Evolutionary conservation across 1,140 invertebrate species (phyloP).

Genomic region (Cyclina sinensis): DNA sequence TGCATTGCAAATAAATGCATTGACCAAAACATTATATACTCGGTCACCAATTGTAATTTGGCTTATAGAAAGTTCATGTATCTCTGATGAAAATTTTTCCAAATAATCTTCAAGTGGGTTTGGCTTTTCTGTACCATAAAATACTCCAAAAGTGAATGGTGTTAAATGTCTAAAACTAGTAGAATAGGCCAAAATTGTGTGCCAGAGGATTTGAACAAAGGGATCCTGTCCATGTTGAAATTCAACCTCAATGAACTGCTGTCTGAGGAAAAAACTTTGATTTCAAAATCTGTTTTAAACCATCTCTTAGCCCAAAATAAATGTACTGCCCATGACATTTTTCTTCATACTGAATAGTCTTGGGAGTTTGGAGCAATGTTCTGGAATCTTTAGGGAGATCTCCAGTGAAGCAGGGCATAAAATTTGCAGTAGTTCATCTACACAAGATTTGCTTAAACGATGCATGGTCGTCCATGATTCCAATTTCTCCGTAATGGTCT

Average conservation of each 20-base stretch:
- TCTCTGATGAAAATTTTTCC: constrained; percentile 79
- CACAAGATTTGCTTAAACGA: neutral
- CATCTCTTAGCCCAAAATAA: constrained; percentile 64
- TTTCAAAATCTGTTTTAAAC: constrained; percentile 41
- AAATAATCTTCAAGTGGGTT: constrained; percentile 74
- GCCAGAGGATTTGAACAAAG: constrained; percentile 67
- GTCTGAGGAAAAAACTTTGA: neutral
- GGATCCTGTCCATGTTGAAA: constrained; percentile 72
- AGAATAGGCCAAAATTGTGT: constrained; percentile 80
- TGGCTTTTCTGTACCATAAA: constrained; percentile 81
- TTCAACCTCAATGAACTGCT: constrained; percentile 6
- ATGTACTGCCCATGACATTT: constrained; percentile 70
- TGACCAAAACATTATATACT: constrained; percentile 65
- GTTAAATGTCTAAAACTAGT: constrained; percentile 66
- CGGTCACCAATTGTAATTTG: constrained; percentile 72
- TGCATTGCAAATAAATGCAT: constrained; percentile 83
- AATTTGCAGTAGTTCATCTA: neutral
- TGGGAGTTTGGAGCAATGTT: constrained; percentile 65
- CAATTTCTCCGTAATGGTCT: neutral
- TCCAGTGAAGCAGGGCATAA: neutral
- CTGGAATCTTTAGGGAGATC: constrained; percentile 43
- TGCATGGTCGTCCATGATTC: neutral
- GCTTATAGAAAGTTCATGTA: constrained; percentile 39
- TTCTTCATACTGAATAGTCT: constrained; percentile 25
- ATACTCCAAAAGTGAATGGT: constrained; percentile 77